phyloP scores from a whole-genome alignment of 2,888 invertebrate species.

The Petrophora chlorosata region DNA sequence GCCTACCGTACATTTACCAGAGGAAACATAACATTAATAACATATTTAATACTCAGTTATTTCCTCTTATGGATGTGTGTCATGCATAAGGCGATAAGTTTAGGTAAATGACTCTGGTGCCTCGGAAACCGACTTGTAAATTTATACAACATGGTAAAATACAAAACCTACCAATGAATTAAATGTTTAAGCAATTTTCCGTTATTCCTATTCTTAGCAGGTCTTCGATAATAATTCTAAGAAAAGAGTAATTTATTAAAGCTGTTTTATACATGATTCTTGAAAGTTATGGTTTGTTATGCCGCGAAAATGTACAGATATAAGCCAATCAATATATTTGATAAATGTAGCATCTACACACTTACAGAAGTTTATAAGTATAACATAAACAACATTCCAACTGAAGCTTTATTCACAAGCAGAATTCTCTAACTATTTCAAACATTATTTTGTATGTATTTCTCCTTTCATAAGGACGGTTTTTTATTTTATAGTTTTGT shows the following conservation, averaged over 20 bases:
- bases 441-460: neutral
- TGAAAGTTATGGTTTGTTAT: conserved; percentile 28
- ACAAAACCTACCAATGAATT: too few species aligned
- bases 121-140: neutral
- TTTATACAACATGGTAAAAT: conserved; percentile 3
- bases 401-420: conserved; percentile 7
- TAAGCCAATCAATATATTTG: conserved; percentile 30
- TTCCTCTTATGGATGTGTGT: conserved; percentile 13
- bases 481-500: too few species aligned
- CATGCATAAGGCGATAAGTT: conserved; percentile 4
- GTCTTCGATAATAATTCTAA: conserved; percentile 9
- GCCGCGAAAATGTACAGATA: conserved; percentile 29
- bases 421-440: neutral
- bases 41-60: conserved; percentile 20
- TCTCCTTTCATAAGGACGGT: neutral
- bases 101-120: conserved; percentile 4
- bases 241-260: conserved; percentile 30
- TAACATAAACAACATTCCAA: conserved; percentile 10
- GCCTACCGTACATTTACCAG: conserved; percentile 9
- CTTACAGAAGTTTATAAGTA: conserved; percentile 19
- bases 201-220: neutral
- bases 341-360: conserved; percentile 18
- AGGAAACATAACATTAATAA: conserved; percentile 15
- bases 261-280: conserved; percentile 25
- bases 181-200: too few species aligned